phyloP scores from a whole-genome alignment of 2,888 invertebrate genomes.

The Pollenia griseotomentosa region DNA sequence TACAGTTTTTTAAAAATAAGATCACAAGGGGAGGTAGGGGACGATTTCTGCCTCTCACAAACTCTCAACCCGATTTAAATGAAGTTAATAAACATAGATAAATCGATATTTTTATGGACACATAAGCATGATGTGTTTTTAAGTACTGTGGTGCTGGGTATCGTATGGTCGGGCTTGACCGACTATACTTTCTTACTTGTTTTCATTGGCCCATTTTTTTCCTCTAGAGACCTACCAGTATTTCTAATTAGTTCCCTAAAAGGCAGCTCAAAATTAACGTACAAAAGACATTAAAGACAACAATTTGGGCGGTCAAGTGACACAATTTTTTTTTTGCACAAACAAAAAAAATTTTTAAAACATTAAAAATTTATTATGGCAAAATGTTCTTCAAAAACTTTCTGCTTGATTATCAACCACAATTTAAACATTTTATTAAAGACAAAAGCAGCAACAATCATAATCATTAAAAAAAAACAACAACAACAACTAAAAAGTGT shows the following conservation, averaged over 20 bases:
- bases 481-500: constrained; percentile 21
- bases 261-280: neutral
- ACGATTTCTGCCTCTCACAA: too few relatives aligned
- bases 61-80: too few relatives aligned
- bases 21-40: too few relatives aligned
- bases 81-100: too few relatives aligned
- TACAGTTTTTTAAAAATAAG: too few relatives aligned
- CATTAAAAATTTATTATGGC: constrained; percentile 42
- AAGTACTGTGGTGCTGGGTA: too few relatives aligned
- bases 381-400: constrained; percentile 17
- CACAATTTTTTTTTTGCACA: constrained; percentile 37
- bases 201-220: too few relatives aligned
- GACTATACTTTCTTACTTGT: too few relatives aligned
- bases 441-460: neutral
- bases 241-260: neutral
- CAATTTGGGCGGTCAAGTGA: constrained; percentile 35
- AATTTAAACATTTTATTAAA: constrained; percentile 48
- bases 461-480: neutral
- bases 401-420: constrained; percentile 25
- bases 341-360: neutral
- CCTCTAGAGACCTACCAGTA: neutral
- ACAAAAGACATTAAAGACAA: neutral
- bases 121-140: too few relatives aligned
- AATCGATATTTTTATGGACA: too few relatives aligned
- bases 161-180: too few relatives aligned